A percentile compares a stretch with the other conserved stretches of the same genome.
Evolutionary conservation across 2,797 vertebrate species (phyloP).

Genomic region (Danio jaintianensis): DNA sequence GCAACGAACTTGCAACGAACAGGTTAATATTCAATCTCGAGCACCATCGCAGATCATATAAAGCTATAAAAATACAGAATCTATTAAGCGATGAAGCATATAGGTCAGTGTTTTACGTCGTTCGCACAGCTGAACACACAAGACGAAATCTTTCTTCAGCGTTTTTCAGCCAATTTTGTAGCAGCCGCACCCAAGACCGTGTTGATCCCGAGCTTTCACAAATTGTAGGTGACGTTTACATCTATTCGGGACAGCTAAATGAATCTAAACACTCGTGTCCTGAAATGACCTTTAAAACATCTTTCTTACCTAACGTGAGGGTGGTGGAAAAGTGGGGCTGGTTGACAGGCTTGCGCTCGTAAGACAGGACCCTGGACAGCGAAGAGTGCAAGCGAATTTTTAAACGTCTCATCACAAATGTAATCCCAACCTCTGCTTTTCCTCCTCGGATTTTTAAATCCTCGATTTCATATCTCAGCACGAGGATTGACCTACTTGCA

Average conservation of each 20-base stretch:
- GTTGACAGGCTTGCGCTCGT: conserved; percentile 78
- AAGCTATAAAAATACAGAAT: neutral
- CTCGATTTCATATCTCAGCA: conserved; percentile 51
- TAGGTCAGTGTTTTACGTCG: neutral
- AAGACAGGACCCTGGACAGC: conserved; percentile 82
- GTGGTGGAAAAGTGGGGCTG: conserved; percentile 72
- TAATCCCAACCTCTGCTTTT: conserved; percentile 50
- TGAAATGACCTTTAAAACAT: conserved; percentile 48
- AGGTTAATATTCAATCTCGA: conserved; percentile 17
- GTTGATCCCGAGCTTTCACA: conserved; percentile 37
- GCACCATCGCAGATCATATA: conserved; percentile 18
- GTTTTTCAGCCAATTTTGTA: conserved; percentile 43
- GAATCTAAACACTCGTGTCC: neutral
- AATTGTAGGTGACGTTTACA: conserved; percentile 2
- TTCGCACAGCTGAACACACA: conserved; percentile 37
- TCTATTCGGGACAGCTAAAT: neutral
- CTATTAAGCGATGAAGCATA: neutral
- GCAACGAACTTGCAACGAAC: conserved; percentile 36
- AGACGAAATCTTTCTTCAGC: conserved; percentile 30
- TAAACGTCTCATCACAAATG: conserved; percentile 74
- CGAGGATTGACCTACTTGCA: conserved; percentile 59
- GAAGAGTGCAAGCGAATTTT: conserved; percentile 82
- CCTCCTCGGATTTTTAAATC: conserved; percentile 43
- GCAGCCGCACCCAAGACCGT: conserved; percentile 74
- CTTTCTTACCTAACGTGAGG: conserved; percentile 75